Percentiles rank a stretch among this genome's conserved stretches.
These are phyloP conservation scores for Lordiphosa mommai DNA, from an alignment of 1,140 invertebrate species.

Conservation along the genomic window DNA sequence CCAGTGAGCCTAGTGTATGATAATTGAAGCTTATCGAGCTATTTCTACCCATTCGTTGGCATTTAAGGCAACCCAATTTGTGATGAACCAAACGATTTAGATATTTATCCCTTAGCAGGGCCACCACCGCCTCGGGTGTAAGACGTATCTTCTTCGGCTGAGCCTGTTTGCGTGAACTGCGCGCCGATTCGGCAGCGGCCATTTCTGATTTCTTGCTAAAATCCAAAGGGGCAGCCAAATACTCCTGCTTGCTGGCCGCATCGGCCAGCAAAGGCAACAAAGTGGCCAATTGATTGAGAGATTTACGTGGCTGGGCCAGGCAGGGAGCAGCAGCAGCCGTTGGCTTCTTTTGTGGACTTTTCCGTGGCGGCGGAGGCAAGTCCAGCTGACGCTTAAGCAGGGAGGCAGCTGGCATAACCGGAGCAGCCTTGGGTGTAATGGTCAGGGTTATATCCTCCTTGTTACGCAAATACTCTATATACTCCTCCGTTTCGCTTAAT, in stretches of 20 bases:
- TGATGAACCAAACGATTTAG: constrained; percentile 68
- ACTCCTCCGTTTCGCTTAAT: constrained; percentile 74
- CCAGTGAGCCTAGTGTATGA: constrained; percentile 80
- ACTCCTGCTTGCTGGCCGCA: constrained; percentile 71
- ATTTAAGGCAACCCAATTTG: constrained; percentile 55
- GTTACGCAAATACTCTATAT: constrained; percentile 77
- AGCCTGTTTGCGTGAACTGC: constrained; percentile 75
- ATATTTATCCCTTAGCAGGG: constrained; percentile 70
- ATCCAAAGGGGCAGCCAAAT: constrained; percentile 63
- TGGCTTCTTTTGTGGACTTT: constrained; percentile 55
- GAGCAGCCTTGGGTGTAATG: constrained; percentile 58
- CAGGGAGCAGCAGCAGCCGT: constrained; percentile 6
- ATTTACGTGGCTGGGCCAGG: constrained; percentile 46
- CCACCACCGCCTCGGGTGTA: constrained; percentile 58
- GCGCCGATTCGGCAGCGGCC: constrained; percentile 19
- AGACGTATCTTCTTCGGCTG: constrained; percentile 79
- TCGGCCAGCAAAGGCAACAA: constrained; percentile 67
- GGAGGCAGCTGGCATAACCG: constrained; percentile 26
- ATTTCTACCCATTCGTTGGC: constrained; percentile 27
- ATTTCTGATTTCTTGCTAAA: constrained; percentile 66
- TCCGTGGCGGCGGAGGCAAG: constrained; percentile 45
- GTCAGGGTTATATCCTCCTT: constrained; percentile 77
- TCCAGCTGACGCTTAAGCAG: constrained; percentile 66
- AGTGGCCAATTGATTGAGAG: constrained; percentile 66
- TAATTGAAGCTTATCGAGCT: constrained; percentile 76